Evolutionary conservation across 2,888 invertebrate genomes (phyloP).

Genomic region (Epistrophella euchroma): DNA sequence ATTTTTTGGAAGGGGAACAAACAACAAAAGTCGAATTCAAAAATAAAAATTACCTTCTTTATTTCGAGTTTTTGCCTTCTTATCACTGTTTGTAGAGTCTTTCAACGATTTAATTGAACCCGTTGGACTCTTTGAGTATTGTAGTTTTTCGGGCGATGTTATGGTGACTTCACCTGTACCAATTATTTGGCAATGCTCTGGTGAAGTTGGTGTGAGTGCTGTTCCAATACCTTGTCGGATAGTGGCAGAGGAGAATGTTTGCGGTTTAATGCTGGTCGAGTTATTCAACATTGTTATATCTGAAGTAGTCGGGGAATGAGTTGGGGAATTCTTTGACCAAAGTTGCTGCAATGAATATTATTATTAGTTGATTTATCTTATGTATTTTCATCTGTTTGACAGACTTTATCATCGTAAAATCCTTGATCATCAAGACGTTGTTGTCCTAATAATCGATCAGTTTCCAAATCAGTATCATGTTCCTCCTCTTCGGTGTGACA

Average conservation of each 20-base stretch:
- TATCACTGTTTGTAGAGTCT: constrained; percentile 83
- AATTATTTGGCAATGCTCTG: constrained; percentile 82
- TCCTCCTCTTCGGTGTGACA: constrained; percentile 87
- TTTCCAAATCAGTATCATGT: constrained; percentile 99
- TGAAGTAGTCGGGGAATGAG: constrained; percentile 78
- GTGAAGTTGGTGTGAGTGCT: constrained; percentile 81
- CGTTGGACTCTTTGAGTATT: constrained; percentile 85
- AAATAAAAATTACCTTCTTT: constrained; percentile 82
- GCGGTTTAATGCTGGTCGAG: constrained; percentile 79
- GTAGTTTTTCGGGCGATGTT: constrained; percentile 82
- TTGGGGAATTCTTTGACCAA: constrained; percentile 80
- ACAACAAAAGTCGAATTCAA: background rate
- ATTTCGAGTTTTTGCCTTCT: constrained; percentile 82
- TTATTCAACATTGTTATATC: constrained; percentile 78
- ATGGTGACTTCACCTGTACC: constrained; percentile 79
- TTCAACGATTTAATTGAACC: constrained; percentile 86
- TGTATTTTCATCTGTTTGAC: background rate
- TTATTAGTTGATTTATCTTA: background rate
- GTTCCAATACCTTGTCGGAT: constrained; percentile 83
- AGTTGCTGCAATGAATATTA: constrained; percentile 76
- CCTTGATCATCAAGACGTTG: constrained; percentile 96
- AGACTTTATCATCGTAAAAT: constrained; percentile 90
- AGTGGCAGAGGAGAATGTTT: constrained; percentile 82
- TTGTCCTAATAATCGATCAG: constrained; percentile 97
- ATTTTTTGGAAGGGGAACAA: constrained; percentile 38